Conservation (phyloP, 2,797 vertebrate species). For the Enoplosus armatus region DNA sequence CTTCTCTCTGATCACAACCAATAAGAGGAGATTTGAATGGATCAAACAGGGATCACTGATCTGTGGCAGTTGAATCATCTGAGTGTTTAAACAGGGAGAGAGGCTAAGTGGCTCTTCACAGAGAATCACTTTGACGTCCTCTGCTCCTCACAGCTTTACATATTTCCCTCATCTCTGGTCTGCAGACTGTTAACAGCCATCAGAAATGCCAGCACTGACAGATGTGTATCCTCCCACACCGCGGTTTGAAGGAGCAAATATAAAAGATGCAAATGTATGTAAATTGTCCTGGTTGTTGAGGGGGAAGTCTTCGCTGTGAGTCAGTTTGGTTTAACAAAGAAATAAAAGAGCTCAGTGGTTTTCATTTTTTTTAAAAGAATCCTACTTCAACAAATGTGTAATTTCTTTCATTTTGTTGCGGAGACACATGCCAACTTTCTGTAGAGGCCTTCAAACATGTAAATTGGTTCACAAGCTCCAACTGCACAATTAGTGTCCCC, state of each 20-base stretch:
- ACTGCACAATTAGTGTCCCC: neutral
- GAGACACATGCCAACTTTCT: neutral
- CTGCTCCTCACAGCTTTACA: slow-evolving; percentile 35
- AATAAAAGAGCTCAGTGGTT: slow-evolving; percentile 37
- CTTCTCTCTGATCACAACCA: slow-evolving; percentile 41
- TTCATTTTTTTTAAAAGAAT: slow-evolving; percentile 7
- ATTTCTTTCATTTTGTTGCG: slow-evolving; percentile 1
- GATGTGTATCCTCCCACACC: slow-evolving; percentile 52
- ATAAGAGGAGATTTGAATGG: slow-evolving; percentile 33
- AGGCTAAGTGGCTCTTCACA: slow-evolving; percentile 64
- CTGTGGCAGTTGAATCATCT: slow-evolving; percentile 33
- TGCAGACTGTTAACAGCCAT: slow-evolving; percentile 31
- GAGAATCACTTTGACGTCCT: slow-evolving; percentile 40
- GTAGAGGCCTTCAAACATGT: neutral
- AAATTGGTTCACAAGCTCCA: neutral
- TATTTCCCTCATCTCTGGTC: slow-evolving; percentile 42
- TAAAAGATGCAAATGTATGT: slow-evolving; percentile 62
- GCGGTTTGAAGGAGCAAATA: slow-evolving; percentile 20
- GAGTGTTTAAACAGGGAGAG: slow-evolving; percentile 46
- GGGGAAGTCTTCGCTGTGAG: slow-evolving; percentile 12
- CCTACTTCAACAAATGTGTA: neutral
- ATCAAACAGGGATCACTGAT: slow-evolving; percentile 39
- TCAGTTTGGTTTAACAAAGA: slow-evolving; percentile 38
- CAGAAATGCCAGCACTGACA: slow-evolving; percentile 47
- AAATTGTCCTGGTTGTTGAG: slow-evolving; percentile 44